Base-by-base conservation (phyloP, 2,797 vertebrate species). In the Anguilla marmorata region DNA sequence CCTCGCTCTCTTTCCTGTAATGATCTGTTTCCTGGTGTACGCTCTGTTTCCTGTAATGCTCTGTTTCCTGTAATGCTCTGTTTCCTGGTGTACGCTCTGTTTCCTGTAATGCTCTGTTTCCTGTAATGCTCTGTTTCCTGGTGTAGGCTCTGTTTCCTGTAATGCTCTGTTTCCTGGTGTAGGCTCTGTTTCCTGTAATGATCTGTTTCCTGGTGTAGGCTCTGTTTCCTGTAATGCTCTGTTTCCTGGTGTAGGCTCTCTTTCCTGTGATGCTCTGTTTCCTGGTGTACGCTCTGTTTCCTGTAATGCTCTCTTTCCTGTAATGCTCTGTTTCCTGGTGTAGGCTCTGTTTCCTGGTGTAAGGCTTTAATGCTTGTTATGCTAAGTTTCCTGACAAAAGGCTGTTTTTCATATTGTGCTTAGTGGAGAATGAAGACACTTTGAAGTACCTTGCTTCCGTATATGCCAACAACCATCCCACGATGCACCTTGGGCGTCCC, bases 401-500 rank as follows among this genome's bases (percentile, higher is more conserved):
- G 24, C 24, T 66, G 24, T 27, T 66, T n/a, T 24, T 27, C n/a
- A 66, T 66, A 24, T n/a, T 27, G 7, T 66, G 6, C 63, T 66
- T 92, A 99, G 98, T 97, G 91, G 97, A 97, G 93, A 98, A 98
- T 93, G 97, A 98, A 91, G 97, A 97, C 79, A 99, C 98, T 1
- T 90, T 99, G 91, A 98, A 97, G 94, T 97, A 99, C 93, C 93
- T 99, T 95, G 99, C 98, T 45, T 96, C 95, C 66, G 95, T 98
- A 7, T 99, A 99, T 93, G 97, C 98, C 89, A 97, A 95, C 91
- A 98, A 99, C 93, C 98, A 99, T 91, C 98, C 98, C 0, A 94
- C 93, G 82, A 99, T 99, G 97, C 97, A 98, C 90, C 94, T 97
- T 84, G 98, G 98, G 56, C 96, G 97, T 90, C 95, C 97, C 19